These are phyloP conservation scores for Enteromius unitaeniatus DNA, from an alignment of 2,797 vertebrate genomes.

Conservation along the genomic window DNA sequence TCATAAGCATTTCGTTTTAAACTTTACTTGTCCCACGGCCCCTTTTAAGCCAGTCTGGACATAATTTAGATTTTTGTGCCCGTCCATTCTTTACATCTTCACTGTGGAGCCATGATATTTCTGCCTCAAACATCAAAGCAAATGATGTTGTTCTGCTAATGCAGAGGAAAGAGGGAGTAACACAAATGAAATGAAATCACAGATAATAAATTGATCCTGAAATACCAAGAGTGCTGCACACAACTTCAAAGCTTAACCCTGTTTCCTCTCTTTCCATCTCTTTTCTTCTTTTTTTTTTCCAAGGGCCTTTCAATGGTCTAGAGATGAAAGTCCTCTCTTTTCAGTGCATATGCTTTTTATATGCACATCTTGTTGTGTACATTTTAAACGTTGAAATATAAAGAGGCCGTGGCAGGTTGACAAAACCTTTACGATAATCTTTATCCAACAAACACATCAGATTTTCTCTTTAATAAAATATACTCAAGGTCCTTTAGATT, in stretches of 20 bases:
- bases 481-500: not conserved
- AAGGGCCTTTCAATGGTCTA: constrained; percentile 34
- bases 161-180: constrained; percentile 52
- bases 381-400: constrained; percentile 6
- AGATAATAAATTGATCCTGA: constrained; percentile 74
- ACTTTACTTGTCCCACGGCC: not conserved
- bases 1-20: not conserved
- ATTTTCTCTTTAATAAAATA: not conserved
- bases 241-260: constrained; percentile 69
- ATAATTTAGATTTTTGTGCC: constrained; percentile 35
- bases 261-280: constrained; percentile 36
- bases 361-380: not conserved
- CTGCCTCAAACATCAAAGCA: constrained; percentile 74
- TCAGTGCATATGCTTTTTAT: not conserved
- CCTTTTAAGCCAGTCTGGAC: constrained; percentile 11
- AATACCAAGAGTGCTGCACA: constrained; percentile 60
- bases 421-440: not conserved
- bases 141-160: constrained; percentile 67
- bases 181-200: constrained; percentile 62
- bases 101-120: constrained; percentile 71
- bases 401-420: not conserved
- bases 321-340: constrained; percentile 42
- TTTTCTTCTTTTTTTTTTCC: constrained; percentile 8
- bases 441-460: not conserved
- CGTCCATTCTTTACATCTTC: constrained; percentile 60